These are phyloP conservation scores for Urosaurus nigricauda DNA, from an alignment of 2,797 vertebrate species.

Conservation along the genomic window DNA sequence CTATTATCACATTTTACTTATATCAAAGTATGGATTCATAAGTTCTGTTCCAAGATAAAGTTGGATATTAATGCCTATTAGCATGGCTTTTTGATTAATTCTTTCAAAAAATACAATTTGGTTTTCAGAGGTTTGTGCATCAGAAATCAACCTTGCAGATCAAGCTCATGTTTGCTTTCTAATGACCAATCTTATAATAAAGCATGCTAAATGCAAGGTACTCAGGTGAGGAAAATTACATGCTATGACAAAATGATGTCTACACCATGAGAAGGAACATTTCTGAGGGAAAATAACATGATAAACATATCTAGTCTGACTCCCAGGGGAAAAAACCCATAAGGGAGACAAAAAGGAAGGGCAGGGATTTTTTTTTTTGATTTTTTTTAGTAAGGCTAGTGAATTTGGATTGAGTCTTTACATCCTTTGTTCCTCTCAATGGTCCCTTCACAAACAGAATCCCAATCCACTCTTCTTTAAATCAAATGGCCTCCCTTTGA, in stretches of 20 bases:
- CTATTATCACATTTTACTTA: background rate
- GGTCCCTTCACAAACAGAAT: constrained; percentile 29
- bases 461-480: constrained; percentile 27
- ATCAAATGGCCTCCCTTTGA: constrained; percentile 43
- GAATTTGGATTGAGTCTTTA: background rate
- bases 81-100: no score
- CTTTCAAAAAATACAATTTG: no score
- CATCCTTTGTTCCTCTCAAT: background rate
- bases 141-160: no score
- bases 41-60: background rate
- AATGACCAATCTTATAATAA: no score
- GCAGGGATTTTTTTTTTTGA: no score
- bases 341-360: background rate
- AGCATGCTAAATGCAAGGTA: no score
- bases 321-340: background rate
- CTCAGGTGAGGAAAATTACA: no score
- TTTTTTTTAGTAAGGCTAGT: background rate
- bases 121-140: no score
- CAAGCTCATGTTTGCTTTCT: no score
- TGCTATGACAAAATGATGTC: no score
- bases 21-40: background rate
- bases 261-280: background rate
- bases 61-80: no score
- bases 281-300: background rate
- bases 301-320: no score